Evolutionary conservation across 2,113 vertebrate genomes (phyloP).

Genomic region (Neodon shergylaensis): DNA sequence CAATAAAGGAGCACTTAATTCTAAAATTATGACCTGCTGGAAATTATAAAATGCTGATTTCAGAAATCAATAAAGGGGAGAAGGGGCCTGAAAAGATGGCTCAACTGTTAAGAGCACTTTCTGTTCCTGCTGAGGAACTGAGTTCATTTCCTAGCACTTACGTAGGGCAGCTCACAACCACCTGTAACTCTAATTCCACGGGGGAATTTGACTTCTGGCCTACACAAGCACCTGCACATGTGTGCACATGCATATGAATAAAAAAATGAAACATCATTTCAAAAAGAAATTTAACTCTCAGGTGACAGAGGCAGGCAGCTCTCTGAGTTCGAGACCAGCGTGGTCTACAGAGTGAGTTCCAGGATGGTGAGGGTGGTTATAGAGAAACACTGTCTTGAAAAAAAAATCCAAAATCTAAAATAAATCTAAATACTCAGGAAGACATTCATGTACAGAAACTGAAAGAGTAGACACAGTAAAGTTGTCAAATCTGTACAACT

Average conservation of each 20-base stretch:
- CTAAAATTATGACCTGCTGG: background rate
- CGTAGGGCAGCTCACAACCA: background rate
- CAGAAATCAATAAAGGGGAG: background rate
- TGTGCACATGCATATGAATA: background rate
- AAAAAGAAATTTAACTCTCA: background rate
- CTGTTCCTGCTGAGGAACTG: background rate
- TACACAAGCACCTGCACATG: background rate
- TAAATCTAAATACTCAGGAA: background rate
- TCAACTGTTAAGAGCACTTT: background rate
- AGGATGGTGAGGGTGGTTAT: background rate
- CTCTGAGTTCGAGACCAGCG: background rate
- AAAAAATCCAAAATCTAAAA: background rate
- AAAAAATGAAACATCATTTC: background rate
- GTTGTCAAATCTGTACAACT: background rate
- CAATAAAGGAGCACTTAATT: background rate
- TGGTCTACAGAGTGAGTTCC: background rate
- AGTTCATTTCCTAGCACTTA: background rate
- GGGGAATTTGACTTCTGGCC: background rate
- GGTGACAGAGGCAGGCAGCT: background rate
- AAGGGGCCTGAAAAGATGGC: no score
- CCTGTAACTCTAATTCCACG: background rate
- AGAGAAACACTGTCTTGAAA: background rate
- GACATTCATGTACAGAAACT: background rate
- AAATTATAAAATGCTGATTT: background rate
- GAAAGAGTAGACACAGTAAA: background rate